phyloP scores from a whole-genome alignment of 1,140 invertebrate species.

The Drosophila lacteicornis region DNA sequence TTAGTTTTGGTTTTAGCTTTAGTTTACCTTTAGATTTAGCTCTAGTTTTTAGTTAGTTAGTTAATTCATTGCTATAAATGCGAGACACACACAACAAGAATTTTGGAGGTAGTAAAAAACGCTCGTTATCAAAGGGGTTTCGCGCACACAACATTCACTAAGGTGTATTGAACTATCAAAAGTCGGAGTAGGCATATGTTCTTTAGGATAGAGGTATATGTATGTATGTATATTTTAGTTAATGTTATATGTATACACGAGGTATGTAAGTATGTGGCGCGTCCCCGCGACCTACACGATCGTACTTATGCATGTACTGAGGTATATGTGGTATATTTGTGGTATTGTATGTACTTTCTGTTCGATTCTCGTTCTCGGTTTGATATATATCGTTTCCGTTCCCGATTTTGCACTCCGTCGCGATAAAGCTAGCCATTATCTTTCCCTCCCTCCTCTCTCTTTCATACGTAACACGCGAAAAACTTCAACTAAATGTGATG shows the following conservation, averaged over 20 bases:
- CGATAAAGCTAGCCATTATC: slow-evolving; percentile 70
- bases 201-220: slow-evolving; percentile 33
- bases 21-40: slow-evolving; percentile 32
- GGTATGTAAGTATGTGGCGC: slow-evolving; percentile 65
- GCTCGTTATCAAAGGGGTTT: slow-evolving; percentile 37
- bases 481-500: slow-evolving; percentile 76
- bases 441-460: slow-evolving; percentile 4
- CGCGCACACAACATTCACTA: slow-evolving; percentile 76
- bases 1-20: slow-evolving; percentile 29
- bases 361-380: slow-evolving; percentile 56
- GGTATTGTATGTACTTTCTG: slow-evolving; percentile 80
- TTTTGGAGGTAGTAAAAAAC: slow-evolving; percentile 75
- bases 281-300: slow-evolving; percentile 33
- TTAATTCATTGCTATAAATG: slow-evolving; percentile 66
- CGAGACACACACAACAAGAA: slow-evolving; percentile 79
- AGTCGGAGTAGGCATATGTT: slow-evolving; percentile 40
- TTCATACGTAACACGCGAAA: slow-evolving; percentile 70
- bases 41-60: slow-evolving; percentile 23
- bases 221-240: slow-evolving; percentile 72
- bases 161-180: slow-evolving; percentile 76
- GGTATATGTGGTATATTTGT: slow-evolving; percentile 83
- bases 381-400: slow-evolving; percentile 17
- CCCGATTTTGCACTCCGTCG: slow-evolving; percentile 61
- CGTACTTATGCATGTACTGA: slow-evolving; percentile 82
- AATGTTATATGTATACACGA: slow-evolving; percentile 79